Percentiles rank a stretch among this genome's conserved stretches.
These are phyloP conservation scores for Microchrysa polita DNA, from an alignment of 2,888 invertebrate species.

Conservation along the genomic window DNA sequence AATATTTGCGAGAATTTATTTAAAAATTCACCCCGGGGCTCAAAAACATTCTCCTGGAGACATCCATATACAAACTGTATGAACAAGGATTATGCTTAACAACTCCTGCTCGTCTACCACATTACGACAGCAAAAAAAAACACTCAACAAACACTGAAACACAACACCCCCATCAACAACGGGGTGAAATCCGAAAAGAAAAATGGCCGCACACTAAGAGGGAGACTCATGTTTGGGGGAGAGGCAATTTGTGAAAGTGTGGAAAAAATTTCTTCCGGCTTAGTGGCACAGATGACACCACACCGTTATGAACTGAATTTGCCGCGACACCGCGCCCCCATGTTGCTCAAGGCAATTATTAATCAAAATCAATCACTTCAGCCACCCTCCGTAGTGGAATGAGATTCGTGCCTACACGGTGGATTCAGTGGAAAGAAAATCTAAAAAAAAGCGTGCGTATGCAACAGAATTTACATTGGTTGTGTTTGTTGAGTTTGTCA, in stretches of 20 bases:
- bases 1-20: constrained; percentile 49
- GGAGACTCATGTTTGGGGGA: neutral
- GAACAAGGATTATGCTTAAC: neutral
- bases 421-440: neutral
- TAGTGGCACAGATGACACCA: constrained; percentile 50
- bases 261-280: constrained; percentile 46
- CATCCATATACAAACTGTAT: constrained; percentile 13
- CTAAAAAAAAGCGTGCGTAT: neutral
- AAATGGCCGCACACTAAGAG: constrained; percentile 26
- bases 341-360: constrained; percentile 48
- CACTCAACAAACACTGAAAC: constrained; percentile 31
- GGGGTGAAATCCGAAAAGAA: constrained; percentile 22
- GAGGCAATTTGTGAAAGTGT: constrained; percentile 43
- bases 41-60: neutral
- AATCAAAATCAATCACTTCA: constrained; percentile 52
- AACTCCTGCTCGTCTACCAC: neutral
- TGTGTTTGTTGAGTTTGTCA: neutral
- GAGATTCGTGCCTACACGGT: neutral
- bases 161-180: constrained; percentile 31
- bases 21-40: constrained; percentile 48
- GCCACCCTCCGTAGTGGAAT: constrained; percentile 26
- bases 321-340: constrained; percentile 37
- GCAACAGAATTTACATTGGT: neutral
- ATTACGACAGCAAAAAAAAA: constrained; percentile 23
- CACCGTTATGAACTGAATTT: constrained; percentile 49